phyloP scores from a whole-genome alignment of 2,797 vertebrate species.

The Tolypeutes matacus region DNA sequence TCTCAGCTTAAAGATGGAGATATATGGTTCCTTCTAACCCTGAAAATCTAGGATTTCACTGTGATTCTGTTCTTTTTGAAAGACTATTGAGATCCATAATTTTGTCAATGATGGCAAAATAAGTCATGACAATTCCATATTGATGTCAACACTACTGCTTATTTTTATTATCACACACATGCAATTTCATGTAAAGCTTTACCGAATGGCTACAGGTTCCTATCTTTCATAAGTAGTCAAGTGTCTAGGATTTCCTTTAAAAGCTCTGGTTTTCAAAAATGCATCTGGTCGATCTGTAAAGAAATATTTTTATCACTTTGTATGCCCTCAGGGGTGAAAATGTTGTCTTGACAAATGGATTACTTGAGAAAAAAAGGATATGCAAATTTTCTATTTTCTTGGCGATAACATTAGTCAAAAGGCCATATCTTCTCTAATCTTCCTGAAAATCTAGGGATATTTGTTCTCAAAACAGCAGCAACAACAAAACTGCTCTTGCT shows the following conservation, averaged over 20 bases:
- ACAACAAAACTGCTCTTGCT: slow-evolving; percentile 17
- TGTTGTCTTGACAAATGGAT: slow-evolving; percentile 65
- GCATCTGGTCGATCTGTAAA: neutral
- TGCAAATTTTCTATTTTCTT: slow-evolving; percentile 54
- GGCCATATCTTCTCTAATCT: slow-evolving; percentile 61
- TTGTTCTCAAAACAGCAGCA: slow-evolving; percentile 29
- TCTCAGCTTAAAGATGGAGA: slow-evolving; percentile 54
- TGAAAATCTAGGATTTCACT: neutral
- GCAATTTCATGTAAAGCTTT: slow-evolving; percentile 34
- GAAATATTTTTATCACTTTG: slow-evolving; percentile 63
- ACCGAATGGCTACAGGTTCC: neutral
- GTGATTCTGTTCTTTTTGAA: slow-evolving; percentile 16
- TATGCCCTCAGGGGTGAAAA: slow-evolving; percentile 45
- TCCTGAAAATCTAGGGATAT: slow-evolving; percentile 35
- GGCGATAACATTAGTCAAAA: slow-evolving; percentile 71
- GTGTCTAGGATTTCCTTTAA: slow-evolving; percentile 41
- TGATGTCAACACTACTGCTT: slow-evolving; percentile 36
- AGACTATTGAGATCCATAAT: slow-evolving; percentile 48
- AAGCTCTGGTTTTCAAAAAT: slow-evolving; percentile 53
- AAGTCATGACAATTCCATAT: slow-evolving; percentile 66
- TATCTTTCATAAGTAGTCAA: neutral
- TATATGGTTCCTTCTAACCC: neutral
- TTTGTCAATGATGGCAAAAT: slow-evolving; percentile 60
- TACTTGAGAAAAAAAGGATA: slow-evolving; percentile 40
- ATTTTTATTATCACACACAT: neutral